Base-by-base conservation (phyloP, 2,113 vertebrate genomes). In the Brevimyrus niger region DNA sequence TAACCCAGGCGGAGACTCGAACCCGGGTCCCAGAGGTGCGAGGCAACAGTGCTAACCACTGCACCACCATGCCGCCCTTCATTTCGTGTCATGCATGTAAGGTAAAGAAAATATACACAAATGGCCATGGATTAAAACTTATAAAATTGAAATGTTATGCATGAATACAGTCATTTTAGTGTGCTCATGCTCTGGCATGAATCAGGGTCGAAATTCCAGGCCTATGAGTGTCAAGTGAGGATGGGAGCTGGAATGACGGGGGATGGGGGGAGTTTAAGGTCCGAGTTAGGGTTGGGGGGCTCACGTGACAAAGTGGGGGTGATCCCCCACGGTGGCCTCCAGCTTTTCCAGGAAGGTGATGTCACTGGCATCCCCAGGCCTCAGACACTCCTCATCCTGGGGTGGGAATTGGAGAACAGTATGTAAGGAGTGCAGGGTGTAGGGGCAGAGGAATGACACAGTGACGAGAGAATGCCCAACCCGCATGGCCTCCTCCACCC, bases 271-370 rank as follows among this genome's bases (percentile, higher is more conserved):
- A n/a, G 27, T 23, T 13, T 44, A 53, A 15, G 19, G 47, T 0
- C 17, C 7, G 23, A 0, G 3, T 13, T 31, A 84, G 31, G 8
- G 55, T n/a, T 61, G 55, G 2, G 2, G n/a, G 50, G 86, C 48
- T 96, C 94, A 99, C 98, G 98, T 99, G 91, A 99, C 93, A 91
- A 99, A 99, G 93, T 99, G 98, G 0, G 97, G 97, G 90, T 99
- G 98, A 80, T 95, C 95, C 88, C 97, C 97, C 82, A 99, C 91
- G 0, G 96, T 97, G 93, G 97, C 97, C 94, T 99, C 98, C 91
- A 99, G 91, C 91, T 99, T 99, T 94, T 98, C 98, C 90, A 99
- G 94, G 94, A 99, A 99, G 0, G 98, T 98, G 53, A 94, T 92
- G 87, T 99, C 98, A 0, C 96, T 97, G 88, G 98, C 97, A 88